Percentiles rank a stretch among this genome's conserved stretches.
These are phyloP conservation scores for Erebia epiphron DNA, from an alignment of 2,888 invertebrate species.

Conservation along the genomic window DNA sequence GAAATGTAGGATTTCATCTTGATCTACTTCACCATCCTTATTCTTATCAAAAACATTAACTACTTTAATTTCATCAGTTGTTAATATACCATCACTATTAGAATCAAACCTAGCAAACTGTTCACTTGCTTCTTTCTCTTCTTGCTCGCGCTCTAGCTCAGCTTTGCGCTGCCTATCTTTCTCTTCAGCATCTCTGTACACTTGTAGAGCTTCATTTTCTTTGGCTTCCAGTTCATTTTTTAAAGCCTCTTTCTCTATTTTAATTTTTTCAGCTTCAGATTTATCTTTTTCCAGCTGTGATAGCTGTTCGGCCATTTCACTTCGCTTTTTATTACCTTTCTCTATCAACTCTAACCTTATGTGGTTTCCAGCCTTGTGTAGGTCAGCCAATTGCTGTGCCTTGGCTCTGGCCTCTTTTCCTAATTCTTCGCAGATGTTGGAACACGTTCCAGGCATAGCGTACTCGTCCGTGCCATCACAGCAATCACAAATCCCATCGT, in stretches of 20 bases:
- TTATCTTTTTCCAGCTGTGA: constrained; percentile 87
- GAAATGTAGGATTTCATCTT: constrained; percentile 92
- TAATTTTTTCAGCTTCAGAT: constrained; percentile 90
- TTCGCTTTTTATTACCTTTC: constrained; percentile 88
- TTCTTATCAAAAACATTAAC: constrained; percentile 93
- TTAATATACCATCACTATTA: constrained; percentile 90
- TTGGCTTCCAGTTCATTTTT: constrained; percentile 88
- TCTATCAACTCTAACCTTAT: constrained; percentile 88
- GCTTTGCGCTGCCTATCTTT: constrained; percentile 83
- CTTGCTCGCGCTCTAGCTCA: constrained; percentile 81
- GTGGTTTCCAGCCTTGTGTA: constrained; percentile 91
- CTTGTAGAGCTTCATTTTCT: constrained; percentile 89
- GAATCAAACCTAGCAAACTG: constrained; percentile 91
- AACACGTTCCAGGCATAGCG: constrained; percentile 83
- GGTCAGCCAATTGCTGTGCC: constrained; percentile 87
- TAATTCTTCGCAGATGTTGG: constrained; percentile 91
- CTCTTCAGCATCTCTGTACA: constrained; percentile 88
- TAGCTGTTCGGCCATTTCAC: constrained; percentile 87
- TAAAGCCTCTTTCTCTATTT: constrained; percentile 88
- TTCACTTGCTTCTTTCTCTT: constrained; percentile 85
- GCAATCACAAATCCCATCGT: constrained; percentile 97
- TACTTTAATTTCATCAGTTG: constrained; percentile 86
- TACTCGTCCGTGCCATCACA: constrained; percentile 96
- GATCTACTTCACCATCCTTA: constrained; percentile 92
- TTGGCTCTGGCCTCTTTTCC: constrained; percentile 89